These are phyloP conservation scores for Melanotaenia pygmaea DNA, from an alignment of 2,797 vertebrate genomes.

Conservation along the genomic window DNA sequence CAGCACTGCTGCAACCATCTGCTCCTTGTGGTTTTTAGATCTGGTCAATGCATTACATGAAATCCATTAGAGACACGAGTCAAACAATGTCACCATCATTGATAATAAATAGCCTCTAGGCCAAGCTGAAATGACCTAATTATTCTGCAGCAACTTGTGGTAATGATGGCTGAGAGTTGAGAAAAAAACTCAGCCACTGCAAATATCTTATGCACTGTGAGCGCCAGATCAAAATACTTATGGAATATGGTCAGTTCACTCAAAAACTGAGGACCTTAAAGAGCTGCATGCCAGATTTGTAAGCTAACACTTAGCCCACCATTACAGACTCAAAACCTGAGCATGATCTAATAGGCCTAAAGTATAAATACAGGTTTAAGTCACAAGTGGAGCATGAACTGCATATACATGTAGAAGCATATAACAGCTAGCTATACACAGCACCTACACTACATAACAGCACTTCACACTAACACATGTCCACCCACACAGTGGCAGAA, in stretches of 20 bases:
- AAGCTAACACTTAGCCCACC: neutral
- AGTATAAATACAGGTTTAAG: neutral
- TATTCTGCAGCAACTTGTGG: neutral
- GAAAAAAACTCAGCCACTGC: neutral
- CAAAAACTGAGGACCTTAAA: neutral
- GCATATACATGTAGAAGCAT: constrained; percentile 6
- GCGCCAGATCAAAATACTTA: no score
- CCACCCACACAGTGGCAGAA: constrained; percentile 71
- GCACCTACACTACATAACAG: constrained; percentile 49
- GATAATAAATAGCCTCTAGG: neutral
- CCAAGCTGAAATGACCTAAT: constrained; percentile 3
- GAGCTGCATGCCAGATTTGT: neutral
- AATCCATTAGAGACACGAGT: neutral
- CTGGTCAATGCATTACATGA: neutral
- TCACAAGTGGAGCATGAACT: neutral
- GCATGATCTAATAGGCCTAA: no score
- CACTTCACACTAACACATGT: constrained; percentile 66
- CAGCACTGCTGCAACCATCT: neutral
- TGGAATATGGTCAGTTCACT: neutral
- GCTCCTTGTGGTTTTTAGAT: neutral
- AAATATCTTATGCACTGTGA: neutral
- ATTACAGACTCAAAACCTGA: neutral
- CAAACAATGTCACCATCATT: neutral
- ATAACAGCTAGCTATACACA: constrained; percentile 13
- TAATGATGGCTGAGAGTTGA: neutral